A percentile compares a stretch with the other conserved stretches of the same genome.
Conservation (phyloP, 1,140 invertebrate genomes). For the Ceratitis capitata region DNA sequence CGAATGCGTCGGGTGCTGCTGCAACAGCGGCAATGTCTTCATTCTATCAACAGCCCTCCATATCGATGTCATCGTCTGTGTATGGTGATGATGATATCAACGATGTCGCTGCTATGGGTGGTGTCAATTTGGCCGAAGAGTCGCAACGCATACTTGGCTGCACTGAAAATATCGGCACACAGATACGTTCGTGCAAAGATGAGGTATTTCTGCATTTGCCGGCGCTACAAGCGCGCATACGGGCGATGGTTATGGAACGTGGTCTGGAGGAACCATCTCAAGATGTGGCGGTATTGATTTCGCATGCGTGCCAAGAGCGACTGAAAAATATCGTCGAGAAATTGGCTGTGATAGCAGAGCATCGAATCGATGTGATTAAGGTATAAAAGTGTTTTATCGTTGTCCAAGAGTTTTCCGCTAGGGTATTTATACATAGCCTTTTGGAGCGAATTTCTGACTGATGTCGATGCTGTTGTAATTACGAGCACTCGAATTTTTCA, state of each 20-base stretch:
- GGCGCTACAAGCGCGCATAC: conserved; percentile 81
- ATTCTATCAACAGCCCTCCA: conserved; percentile 62
- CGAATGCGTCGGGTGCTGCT: conserved; percentile 61
- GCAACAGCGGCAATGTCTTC: conserved; percentile 55
- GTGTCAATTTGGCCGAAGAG: conserved; percentile 97
- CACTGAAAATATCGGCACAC: conserved; percentile 94
- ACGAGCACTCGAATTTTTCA: not conserved
- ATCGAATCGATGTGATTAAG: conserved; percentile 90
- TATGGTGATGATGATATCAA: conserved; percentile 95
- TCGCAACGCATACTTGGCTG: conserved; percentile 93
- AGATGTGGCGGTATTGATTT: conserved; percentile 91
- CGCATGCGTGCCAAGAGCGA: conserved; percentile 94
- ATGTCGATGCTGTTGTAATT: not conserved
- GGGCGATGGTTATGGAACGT: conserved; percentile 76
- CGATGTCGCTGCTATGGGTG: conserved; percentile 98
- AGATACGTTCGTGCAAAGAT: conserved; percentile 96
- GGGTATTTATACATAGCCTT: too few species aligned
- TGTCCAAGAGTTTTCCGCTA: too few species aligned
- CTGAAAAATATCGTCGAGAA: conserved; percentile 93
- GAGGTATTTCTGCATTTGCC: conserved; percentile 87
- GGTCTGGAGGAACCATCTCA: conserved; percentile 87
- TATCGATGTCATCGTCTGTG: conserved; percentile 65
- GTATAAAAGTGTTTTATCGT: too few species aligned
- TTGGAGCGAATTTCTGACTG: too few species aligned
- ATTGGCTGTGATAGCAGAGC: conserved; percentile 92